A percentile compares a stretch with the other conserved stretches of the same genome.
These are phyloP conservation scores for Phataginus tricuspis DNA, from an alignment of 2,797 vertebrate genomes.

Conservation along the genomic window DNA sequence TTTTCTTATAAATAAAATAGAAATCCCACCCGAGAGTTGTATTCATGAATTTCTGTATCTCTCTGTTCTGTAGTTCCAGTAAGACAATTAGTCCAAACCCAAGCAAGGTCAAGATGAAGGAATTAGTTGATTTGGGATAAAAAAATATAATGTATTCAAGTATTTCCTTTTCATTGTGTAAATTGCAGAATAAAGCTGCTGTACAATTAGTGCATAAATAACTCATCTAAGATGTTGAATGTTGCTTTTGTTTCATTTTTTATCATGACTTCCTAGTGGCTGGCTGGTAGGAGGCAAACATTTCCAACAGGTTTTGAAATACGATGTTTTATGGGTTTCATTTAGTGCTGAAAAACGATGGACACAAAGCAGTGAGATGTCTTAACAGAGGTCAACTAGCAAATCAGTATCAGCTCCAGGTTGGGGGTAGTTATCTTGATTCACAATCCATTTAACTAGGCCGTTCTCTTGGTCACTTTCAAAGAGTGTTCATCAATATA, in stretches of 20 bases:
- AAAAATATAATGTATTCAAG: slow-evolving; percentile 75
- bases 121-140: slow-evolving; percentile 80
- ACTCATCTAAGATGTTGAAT: slow-evolving; percentile 29
- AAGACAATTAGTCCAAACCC: slow-evolving; percentile 79
- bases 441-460: slow-evolving; percentile 38
- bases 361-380: neutral
- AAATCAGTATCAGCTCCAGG: neutral
- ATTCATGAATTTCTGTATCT: slow-evolving; percentile 72
- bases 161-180: slow-evolving; percentile 72
- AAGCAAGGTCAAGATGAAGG: slow-evolving; percentile 71
- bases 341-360: slow-evolving; percentile 23
- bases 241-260: neutral
- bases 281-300: neutral
- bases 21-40: slow-evolving; percentile 56
- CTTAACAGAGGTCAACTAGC: slow-evolving; percentile 23
- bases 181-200: slow-evolving; percentile 67
- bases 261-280: neutral
- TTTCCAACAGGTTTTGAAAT: slow-evolving; percentile 52
- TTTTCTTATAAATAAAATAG: slow-evolving; percentile 71
- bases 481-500: neutral
- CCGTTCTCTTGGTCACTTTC: slow-evolving; percentile 56
- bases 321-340: slow-evolving; percentile 26
- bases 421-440: slow-evolving; percentile 37
- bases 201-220: slow-evolving; percentile 64
- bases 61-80: slow-evolving; percentile 71